These are phyloP conservation scores for Taphrorychus bicolor DNA, from an alignment of 2,888 invertebrate species.

Conservation along the genomic window DNA sequence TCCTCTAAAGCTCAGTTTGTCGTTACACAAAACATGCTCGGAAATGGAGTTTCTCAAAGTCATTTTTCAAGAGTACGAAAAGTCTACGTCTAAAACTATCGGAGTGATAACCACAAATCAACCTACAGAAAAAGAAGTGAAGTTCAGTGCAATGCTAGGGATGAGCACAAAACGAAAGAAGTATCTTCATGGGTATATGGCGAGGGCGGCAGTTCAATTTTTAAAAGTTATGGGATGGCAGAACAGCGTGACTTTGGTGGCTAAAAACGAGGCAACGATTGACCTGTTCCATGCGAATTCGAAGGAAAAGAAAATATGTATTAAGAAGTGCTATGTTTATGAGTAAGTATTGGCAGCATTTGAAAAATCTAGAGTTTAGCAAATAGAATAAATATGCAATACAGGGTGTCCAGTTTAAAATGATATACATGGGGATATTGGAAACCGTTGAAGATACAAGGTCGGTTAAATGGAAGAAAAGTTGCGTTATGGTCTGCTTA, in stretches of 20 bases:
- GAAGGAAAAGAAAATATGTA: constrained; percentile 52
- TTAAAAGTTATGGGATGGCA: constrained; percentile 51
- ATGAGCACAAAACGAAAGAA: constrained; percentile 44
- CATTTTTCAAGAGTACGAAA: constrained; percentile 51
- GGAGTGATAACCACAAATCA: constrained; percentile 47
- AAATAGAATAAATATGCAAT: too few species aligned
- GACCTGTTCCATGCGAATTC: constrained; percentile 53
- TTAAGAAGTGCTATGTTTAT: constrained; percentile 47
- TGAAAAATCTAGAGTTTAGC: too few species aligned
- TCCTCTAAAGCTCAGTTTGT: constrained; percentile 50
- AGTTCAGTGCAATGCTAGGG: constrained; percentile 51
- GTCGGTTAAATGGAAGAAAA: too few species aligned
- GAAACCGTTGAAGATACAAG: too few species aligned
- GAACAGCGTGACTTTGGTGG: constrained; percentile 53
- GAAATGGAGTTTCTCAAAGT: constrained; percentile 50
- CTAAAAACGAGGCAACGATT: constrained; percentile 49
- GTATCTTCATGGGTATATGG: constrained; percentile 37
- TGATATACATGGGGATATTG: too few species aligned
- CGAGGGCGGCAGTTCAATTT: constrained; percentile 51
- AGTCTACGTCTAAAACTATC: constrained; percentile 44
- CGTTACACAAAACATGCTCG: constrained; percentile 51
- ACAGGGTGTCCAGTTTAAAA: too few species aligned
- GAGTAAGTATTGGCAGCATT: constrained; percentile 21
- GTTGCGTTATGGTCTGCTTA: too few species aligned
- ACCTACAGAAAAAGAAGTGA: constrained; percentile 43